Percentiles rank a stretch among this genome's conserved stretches.
phyloP scores from a whole-genome alignment of 2,888 invertebrate species.

The Ochropacha duplaris region DNA sequence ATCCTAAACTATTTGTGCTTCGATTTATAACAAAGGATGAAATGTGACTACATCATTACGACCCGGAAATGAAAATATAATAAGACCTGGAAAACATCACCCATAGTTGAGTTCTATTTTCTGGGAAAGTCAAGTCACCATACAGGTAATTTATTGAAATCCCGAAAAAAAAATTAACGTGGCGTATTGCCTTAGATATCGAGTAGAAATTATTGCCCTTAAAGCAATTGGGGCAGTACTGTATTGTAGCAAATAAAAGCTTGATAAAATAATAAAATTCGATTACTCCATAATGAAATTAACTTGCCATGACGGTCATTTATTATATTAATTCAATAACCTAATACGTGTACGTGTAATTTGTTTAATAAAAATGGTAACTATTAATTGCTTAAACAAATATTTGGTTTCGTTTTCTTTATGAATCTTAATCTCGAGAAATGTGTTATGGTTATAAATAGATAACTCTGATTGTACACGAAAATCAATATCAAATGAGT shows the following conservation, averaged over 20 bases:
- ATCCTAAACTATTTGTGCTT: no score
- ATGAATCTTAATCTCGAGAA: background rate
- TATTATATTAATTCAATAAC: background rate
- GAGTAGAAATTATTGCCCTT: slow-evolving; percentile 3
- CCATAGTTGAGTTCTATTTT: no score
- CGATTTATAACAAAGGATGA: no score
- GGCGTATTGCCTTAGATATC: background rate
- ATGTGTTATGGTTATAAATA: background rate
- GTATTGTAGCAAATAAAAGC: background rate
- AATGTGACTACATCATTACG: no score
- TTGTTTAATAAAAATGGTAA: background rate
- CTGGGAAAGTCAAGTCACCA: no score
- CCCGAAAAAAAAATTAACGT: background rate
- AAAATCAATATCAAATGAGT: no score
- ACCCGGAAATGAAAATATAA: no score
- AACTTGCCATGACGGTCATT: background rate
- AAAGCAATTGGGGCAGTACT: background rate
- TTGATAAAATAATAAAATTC: background rate
- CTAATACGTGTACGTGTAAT: background rate
- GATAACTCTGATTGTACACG: no score
- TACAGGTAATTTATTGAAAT: no score
- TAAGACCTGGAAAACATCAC: no score
- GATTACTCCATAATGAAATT: background rate
- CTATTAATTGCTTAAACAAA: background rate
- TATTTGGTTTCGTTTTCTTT: background rate